Conservation (phyloP, 2,888 invertebrate genomes). For the Hyposoter didymator region DNA sequence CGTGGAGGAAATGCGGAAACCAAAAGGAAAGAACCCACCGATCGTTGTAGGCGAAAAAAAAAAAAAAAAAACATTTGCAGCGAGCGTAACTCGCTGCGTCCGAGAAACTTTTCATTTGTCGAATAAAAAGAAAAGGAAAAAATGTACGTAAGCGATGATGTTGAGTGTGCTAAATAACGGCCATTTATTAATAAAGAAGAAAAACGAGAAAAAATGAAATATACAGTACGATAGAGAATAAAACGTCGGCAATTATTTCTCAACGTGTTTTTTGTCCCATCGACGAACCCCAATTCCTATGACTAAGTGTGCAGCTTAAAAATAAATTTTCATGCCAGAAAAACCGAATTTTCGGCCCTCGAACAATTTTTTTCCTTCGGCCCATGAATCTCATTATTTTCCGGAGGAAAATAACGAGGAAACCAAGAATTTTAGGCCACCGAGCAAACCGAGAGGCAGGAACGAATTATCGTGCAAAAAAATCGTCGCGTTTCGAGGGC, state of each 20-base stretch:
- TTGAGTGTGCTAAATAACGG: constrained; percentile 70
- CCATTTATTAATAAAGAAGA: constrained; percentile 76
- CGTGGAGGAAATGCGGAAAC: not conserved
- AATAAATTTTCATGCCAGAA: constrained; percentile 56
- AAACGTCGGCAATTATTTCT: constrained; percentile 66
- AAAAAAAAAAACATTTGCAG: too few relatives aligned
- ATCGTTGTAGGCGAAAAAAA: constrained; percentile 68
- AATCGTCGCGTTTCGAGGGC: not conserved
- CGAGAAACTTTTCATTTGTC: constrained; percentile 76
- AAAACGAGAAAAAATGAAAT: constrained; percentile 50
- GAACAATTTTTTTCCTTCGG: constrained; percentile 7
- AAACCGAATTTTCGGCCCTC: constrained; percentile 18
- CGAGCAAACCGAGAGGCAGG: constrained; percentile 49
- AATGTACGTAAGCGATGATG: constrained; percentile 57
- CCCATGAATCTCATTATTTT: constrained; percentile 7
- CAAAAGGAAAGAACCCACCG: constrained; percentile 51
- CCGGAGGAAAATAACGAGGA: not conserved
- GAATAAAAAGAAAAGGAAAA: constrained; percentile 63
- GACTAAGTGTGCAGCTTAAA: constrained; percentile 54
- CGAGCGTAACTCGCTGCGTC: constrained; percentile 72
- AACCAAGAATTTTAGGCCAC: constrained; percentile 57
- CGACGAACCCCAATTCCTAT: constrained; percentile 46
- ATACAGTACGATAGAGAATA: constrained; percentile 69
- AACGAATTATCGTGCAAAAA: constrained; percentile 24
- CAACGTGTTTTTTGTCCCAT: constrained; percentile 45